Conservation (phyloP, 2,797 vertebrate genomes). For the Myotis myotis region DNA sequence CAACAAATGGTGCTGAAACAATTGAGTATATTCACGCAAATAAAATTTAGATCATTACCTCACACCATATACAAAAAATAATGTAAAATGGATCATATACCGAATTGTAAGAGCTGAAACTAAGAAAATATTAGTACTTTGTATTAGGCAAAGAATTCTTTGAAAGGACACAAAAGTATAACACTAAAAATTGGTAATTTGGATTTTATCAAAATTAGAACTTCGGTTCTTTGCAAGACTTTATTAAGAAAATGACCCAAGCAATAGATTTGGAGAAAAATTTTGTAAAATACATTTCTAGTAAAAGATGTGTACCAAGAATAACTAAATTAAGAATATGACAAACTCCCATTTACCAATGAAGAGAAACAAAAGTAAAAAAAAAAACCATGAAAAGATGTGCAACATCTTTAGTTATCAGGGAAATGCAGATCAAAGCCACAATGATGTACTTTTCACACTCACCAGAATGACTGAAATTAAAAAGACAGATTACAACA, state of each 20-base stretch:
- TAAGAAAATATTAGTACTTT: background rate
- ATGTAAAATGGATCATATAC: background rate
- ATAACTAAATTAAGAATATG: conserved; percentile 1
- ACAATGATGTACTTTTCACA: background rate
- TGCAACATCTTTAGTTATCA: background rate
- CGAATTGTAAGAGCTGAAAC: background rate
- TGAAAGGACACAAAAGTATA: background rate
- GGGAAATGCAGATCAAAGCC: background rate
- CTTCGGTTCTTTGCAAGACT: conserved; percentile 10
- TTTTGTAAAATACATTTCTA: background rate
- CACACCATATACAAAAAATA: background rate
- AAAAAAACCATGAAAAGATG: background rate
- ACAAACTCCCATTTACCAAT: background rate
- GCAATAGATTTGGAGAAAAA: background rate
- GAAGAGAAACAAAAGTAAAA: background rate
- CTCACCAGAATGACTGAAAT: background rate
- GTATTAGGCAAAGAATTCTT: background rate
- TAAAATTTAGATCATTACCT: background rate
- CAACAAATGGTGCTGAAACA: background rate
- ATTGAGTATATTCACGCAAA: background rate
- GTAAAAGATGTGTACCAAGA: background rate
- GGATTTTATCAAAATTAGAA: conserved; percentile 8
- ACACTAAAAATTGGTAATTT: background rate
- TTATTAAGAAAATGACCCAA: background rate
- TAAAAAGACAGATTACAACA: background rate